Conservation (phyloP, 1,140 invertebrate species). For the Carposina sasakii region DNA sequence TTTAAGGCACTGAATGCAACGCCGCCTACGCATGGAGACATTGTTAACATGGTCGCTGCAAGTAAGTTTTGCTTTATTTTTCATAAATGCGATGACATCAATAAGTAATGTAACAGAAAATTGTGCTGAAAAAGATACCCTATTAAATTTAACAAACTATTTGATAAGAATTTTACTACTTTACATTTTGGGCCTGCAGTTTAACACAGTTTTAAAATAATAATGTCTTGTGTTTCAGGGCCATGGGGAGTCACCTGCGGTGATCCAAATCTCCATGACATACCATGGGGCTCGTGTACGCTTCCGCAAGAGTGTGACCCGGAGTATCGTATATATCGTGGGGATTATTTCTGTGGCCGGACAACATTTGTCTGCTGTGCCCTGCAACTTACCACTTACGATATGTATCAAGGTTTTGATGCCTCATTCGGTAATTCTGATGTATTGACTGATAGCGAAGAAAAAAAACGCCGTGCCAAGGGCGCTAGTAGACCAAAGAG, state of each 20-base stretch:
- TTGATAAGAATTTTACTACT: no score
- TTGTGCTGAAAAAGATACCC: no score
- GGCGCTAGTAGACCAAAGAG: slow-evolving; percentile 30
- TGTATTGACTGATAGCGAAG: slow-evolving; percentile 39
- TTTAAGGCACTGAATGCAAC: slow-evolving; percentile 37
- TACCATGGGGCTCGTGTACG: slow-evolving; percentile 58
- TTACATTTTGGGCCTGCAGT: background rate
- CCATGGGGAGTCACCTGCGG: slow-evolving; percentile 59
- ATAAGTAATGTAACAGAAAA: no score
- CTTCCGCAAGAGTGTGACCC: slow-evolving; percentile 50
- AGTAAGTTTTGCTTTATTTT: slow-evolving; percentile 39
- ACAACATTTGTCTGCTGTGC: slow-evolving; percentile 53
- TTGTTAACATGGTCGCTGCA: slow-evolving; percentile 54
- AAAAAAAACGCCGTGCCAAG: slow-evolving; percentile 29
- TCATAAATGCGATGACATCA: no score
- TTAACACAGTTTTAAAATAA: slow-evolving; percentile 5
- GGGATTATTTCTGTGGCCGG: slow-evolving; percentile 51
- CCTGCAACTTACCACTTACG: slow-evolving; percentile 41
- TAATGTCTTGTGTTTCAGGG: slow-evolving; percentile 28
- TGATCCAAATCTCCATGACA: slow-evolving; percentile 56
- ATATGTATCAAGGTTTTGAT: slow-evolving; percentile 51
- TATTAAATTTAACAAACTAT: no score
- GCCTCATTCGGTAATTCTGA: slow-evolving; percentile 45
- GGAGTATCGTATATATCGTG: slow-evolving; percentile 53
- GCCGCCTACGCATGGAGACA: slow-evolving; percentile 32